Base-by-base conservation (phyloP, 2,888 invertebrate species). In the Chesias legatella region DNA sequence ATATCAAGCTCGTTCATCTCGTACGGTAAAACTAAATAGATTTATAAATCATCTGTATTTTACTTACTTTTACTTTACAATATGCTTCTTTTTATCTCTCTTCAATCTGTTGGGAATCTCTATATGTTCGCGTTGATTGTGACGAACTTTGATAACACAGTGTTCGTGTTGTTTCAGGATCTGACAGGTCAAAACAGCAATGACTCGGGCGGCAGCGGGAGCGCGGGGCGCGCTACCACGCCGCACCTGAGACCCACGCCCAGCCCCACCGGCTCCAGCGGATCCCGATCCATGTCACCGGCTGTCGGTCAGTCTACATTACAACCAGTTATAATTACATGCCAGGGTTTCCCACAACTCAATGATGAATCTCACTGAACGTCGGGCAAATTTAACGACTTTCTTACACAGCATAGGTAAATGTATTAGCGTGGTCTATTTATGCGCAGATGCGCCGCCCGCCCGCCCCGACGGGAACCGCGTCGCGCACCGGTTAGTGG, bases 281-380 rank as follows among this genome's bases (percentile, higher is more conserved):
- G 96, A 80, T 97, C 98, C 69, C 93, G 98, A 90, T 98, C 98
- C 88, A 97, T 98, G 95, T 98, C 98, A 86, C 98, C 98, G 73
- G 97, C 97, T 90, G 96, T 97, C 88, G 96, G 96, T 96, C 78
- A 91, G 95, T 92, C 55, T 32, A 4, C 10, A 8, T 25, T 28
- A 6, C 28, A 20, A 7, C 8, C 21, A 7, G 10, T 8, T 13
- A 22, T 10, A 11, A 24, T 20, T 17, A 4, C 6, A 23, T 24
- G 23, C 13, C 10, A 31, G 25, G 5, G 7, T 11, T 31, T 26
- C 24, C 6, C 20, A 1, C 11, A 37, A 31, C 32, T 27, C 6
- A n/a, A n/a, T 22, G 33, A 10, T 20, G 13, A 24, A 33, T 33
- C 7, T 32, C 21, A 33, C 24, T 24, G n/a, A 8, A 3, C 21